phyloP scores from a whole-genome alignment of 2,797 vertebrate genomes.

The Mionectes olivaceus region DNA sequence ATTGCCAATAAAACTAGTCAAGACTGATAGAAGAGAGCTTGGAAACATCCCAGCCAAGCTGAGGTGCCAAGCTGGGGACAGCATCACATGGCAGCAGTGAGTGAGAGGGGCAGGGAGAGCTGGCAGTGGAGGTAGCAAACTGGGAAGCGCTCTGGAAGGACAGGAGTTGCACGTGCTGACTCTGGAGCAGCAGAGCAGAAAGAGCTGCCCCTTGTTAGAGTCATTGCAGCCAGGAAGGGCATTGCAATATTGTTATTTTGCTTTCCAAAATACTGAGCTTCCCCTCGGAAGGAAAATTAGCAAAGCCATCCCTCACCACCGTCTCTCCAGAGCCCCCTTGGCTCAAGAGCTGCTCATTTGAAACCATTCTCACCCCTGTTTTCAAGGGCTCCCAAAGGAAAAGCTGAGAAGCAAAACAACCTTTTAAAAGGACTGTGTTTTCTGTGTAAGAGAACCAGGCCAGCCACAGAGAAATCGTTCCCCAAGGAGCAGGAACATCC shows the following conservation, averaged over 20 bases:
- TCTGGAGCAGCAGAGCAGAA: background rate
- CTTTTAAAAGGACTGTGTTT: constrained; percentile 11
- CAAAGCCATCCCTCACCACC: background rate
- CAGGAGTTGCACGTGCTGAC: background rate
- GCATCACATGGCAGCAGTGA: background rate
- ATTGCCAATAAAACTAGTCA: background rate
- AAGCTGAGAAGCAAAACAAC: background rate
- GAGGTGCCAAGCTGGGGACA: background rate
- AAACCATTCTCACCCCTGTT: background rate
- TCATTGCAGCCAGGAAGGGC: background rate
- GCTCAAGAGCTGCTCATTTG: background rate
- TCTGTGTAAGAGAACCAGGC: background rate
- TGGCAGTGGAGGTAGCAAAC: background rate
- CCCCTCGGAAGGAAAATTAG: background rate
- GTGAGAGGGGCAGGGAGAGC: background rate
- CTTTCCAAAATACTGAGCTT: background rate
- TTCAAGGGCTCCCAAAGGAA: background rate
- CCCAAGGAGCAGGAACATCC: background rate
- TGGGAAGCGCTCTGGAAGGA: background rate
- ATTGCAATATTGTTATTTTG: background rate
- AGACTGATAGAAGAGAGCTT: background rate
- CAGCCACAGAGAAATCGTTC: background rate
- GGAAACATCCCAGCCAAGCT: background rate
- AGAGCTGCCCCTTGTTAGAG: background rate
- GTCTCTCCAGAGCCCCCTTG: background rate